Conservation (phyloP, 2,888 invertebrate species). For the Anagyrus pseudococci region DNA sequence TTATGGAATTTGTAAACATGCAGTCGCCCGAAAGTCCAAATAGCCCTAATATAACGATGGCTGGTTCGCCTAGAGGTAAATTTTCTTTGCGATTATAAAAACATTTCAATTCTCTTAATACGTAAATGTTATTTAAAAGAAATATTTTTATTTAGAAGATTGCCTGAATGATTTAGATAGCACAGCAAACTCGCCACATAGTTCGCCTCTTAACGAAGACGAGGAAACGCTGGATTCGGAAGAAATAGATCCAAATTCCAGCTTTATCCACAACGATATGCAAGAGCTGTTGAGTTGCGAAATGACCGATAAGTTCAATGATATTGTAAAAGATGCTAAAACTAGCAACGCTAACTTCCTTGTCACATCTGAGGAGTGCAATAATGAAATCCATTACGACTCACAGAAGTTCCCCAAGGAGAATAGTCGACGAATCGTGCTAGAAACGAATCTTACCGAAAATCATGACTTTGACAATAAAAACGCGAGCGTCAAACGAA, state of each 20-base stretch:
- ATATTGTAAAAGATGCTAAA: conserved; percentile 67
- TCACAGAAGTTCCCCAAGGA: conserved; percentile 67
- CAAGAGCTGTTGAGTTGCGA: conserved; percentile 45
- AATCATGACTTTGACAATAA: conserved; percentile 63
- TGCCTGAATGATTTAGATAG: conserved; percentile 56
- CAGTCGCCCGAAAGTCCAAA: conserved; percentile 55
- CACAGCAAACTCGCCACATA: conserved; percentile 54
- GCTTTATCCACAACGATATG: conserved; percentile 54
- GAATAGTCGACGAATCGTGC: conserved; percentile 60
- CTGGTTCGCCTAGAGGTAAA: conserved; percentile 57
- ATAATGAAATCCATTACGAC: conserved; percentile 65
- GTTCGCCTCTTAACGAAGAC: conserved; percentile 52
- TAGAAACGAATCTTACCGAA: conserved; percentile 61
- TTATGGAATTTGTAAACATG: conserved; percentile 53
- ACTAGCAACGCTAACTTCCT: conserved; percentile 68
- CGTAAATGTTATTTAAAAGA: not conserved
- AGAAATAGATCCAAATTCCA: conserved; percentile 52
- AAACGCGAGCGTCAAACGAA: conserved; percentile 58
- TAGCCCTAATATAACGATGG: conserved; percentile 54
- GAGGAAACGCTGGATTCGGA: conserved; percentile 55
- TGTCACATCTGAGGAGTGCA: conserved; percentile 58
- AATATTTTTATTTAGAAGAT: conserved; percentile 44
- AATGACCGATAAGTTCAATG: conserved; percentile 57
- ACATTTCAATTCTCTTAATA: not conserved
- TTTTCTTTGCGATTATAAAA: not conserved